Evolutionary conservation across 2,113 vertebrate species (phyloP).

Genomic region (Bothrops jararaca): DNA sequence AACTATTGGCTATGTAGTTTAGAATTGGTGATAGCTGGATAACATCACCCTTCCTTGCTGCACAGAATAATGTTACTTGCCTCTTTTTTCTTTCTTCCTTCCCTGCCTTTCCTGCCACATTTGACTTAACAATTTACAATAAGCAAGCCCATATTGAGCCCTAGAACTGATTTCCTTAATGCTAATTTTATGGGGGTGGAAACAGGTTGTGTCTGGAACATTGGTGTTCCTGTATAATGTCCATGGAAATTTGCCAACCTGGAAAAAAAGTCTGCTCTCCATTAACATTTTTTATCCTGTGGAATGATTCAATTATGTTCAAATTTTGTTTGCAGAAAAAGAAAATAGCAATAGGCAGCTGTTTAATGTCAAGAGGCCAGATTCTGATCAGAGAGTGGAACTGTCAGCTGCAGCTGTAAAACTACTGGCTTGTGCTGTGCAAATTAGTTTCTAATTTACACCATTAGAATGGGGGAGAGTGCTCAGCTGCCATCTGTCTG

Average conservation of each 20-base stretch:
- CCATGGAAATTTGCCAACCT: constrained; percentile 1
- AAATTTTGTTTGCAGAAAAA: not conserved
- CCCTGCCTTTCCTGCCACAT: not conserved
- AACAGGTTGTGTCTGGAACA: constrained; percentile 21
- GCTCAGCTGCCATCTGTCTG: not conserved
- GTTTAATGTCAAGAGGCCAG: constrained; percentile 33
- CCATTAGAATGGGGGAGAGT: not conserved
- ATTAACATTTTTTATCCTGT: constrained; percentile 27
- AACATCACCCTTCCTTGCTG: not conserved
- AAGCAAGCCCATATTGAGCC: not conserved
- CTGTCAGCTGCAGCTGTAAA: not conserved
- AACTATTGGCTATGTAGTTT: not conserved
- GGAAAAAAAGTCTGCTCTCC: not conserved
- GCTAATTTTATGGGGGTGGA: not conserved
- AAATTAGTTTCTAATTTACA: constrained; percentile 22
- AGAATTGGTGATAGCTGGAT: not conserved
- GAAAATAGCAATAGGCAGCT: not conserved
- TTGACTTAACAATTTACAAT: not conserved
- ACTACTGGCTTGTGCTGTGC: not conserved
- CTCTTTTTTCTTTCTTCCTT: not conserved
- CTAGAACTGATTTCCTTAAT: not conserved
- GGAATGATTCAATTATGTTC: not conserved
- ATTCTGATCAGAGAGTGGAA: not conserved
- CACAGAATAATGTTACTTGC: not conserved
- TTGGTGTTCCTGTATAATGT: not conserved